Evolutionary conservation across 2,797 vertebrate species (phyloP).

Genomic region (Pseudomugil gertrudae): DNA sequence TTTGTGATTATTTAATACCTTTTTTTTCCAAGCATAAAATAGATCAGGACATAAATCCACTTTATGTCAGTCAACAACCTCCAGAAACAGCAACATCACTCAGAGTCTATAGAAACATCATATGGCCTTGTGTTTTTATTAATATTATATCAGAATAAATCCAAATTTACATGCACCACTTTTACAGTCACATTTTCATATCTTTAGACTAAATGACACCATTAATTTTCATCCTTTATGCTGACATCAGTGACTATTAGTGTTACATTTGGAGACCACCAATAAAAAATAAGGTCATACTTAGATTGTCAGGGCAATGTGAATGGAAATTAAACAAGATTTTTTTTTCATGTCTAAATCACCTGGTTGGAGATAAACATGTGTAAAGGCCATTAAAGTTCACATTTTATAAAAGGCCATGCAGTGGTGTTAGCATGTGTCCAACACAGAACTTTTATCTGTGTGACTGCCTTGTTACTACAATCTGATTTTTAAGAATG

Average conservation of each 20-base stretch:
- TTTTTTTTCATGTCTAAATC: background rate
- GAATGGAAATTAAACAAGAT: background rate
- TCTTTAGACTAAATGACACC: background rate
- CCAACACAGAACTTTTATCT: background rate
- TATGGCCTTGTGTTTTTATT: background rate
- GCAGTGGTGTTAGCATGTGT: background rate
- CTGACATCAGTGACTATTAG: background rate
- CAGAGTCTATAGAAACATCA: background rate
- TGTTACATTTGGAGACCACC: background rate
- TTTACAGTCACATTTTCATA: background rate
- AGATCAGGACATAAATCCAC: conserved; percentile 27
- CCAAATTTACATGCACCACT: background rate
- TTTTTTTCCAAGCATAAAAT: conserved; percentile 2
- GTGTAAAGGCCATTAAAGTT: background rate
- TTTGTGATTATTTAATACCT: conserved; percentile 6
- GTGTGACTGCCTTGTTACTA: background rate
- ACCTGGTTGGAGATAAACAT: background rate
- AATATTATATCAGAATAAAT: background rate
- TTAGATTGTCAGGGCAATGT: background rate
- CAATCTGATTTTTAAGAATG: background rate
- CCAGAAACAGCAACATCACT: background rate
- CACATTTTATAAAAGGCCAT: background rate
- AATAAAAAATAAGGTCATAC: background rate
- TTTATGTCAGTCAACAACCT: background rate
- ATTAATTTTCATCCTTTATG: background rate